phyloP scores from a whole-genome alignment of 2,113 vertebrate genomes.

The Noturus placidus region DNA sequence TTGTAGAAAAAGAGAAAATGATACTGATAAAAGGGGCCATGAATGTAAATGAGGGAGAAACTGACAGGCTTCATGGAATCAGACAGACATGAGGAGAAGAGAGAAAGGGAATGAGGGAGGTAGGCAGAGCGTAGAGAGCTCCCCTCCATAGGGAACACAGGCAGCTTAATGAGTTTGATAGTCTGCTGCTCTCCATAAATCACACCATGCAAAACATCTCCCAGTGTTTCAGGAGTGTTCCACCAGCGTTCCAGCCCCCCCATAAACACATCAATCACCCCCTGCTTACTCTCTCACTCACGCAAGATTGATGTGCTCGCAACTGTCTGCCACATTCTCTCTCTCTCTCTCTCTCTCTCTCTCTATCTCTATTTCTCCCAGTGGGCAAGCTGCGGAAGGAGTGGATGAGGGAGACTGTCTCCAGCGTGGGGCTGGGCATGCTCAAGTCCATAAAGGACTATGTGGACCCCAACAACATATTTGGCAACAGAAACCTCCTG shows the following conservation, averaged over 20 bases:
- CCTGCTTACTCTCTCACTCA: constrained; percentile 98
- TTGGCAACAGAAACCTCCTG: constrained; percentile 97
- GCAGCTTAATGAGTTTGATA: constrained; percentile 99
- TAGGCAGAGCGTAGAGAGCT: constrained; percentile 78
- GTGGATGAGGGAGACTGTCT: constrained; percentile 93
- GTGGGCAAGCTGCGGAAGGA: constrained; percentile 98
- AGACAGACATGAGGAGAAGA: constrained; percentile 22
- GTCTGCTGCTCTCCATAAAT: constrained; percentile 99
- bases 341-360: constrained; percentile 45
- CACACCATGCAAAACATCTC: constrained; percentile 99
- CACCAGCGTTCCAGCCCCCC: constrained; percentile 73
- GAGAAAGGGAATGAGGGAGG: constrained; percentile 37
- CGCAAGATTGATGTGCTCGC: constrained; percentile 96
- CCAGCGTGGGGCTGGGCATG: constrained; percentile 92
- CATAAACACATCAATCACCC: constrained; percentile 99
- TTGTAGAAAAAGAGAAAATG: not conserved
- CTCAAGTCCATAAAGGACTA: constrained; percentile 95
- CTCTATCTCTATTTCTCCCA: constrained; percentile 74
- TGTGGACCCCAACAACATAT: constrained; percentile 95
- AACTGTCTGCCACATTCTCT: constrained; percentile 81
- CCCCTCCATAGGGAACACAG: constrained; percentile 91
- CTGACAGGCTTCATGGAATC: constrained; percentile 44
- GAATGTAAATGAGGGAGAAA: constrained; percentile 7
- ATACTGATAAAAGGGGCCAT: not conserved
- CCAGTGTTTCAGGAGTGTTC: constrained; percentile 49